phyloP scores from a whole-genome alignment of 2,113 vertebrate genomes.

The human (Homo sapiens) region DNA sequence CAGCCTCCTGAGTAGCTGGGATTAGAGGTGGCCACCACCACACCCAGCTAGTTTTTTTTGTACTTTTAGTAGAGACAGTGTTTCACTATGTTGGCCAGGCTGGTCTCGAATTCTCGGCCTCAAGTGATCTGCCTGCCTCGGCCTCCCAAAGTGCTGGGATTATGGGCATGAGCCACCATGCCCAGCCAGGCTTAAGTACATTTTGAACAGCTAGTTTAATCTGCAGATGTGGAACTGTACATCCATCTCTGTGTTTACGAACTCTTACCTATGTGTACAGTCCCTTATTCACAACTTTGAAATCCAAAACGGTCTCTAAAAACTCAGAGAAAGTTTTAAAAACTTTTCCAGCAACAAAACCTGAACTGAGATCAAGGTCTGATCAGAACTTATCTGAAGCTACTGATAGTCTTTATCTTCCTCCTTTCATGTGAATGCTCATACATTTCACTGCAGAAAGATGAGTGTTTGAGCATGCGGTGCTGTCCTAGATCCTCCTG shows the following conservation, averaged over 20 bases:
- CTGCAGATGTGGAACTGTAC: not conserved
- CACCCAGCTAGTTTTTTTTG: too few relatives aligned
- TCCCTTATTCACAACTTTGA: not conserved
- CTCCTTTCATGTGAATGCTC: not conserved
- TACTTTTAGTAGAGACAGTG: too few relatives aligned
- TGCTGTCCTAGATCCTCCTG: not conserved
- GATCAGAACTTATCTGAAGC: not conserved
- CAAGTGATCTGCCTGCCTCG: too few relatives aligned
- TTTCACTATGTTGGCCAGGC: too few relatives aligned
- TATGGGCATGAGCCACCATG: too few relatives aligned
- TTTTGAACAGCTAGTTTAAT: not conserved
- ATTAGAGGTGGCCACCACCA: too few relatives aligned
- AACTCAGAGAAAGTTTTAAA: not conserved
- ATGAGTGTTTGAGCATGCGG: not conserved
- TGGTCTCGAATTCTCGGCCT: too few relatives aligned
- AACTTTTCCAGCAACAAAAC: not conserved
- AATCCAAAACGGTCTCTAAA: not conserved
- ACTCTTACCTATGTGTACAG: not conserved
- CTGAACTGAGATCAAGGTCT: not conserved
- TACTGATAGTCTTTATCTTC: not conserved
- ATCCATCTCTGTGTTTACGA: not conserved
- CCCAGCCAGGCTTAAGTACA: not conserved
- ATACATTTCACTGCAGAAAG: not conserved
- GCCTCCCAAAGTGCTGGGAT: too few relatives aligned
- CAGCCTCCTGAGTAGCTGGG: too few relatives aligned